Evolutionary conservation across 2,888 invertebrate genomes (phyloP), one percentile per base, ranked within the genome.

Genomic region (Cacoxenus indagator): DNA sequence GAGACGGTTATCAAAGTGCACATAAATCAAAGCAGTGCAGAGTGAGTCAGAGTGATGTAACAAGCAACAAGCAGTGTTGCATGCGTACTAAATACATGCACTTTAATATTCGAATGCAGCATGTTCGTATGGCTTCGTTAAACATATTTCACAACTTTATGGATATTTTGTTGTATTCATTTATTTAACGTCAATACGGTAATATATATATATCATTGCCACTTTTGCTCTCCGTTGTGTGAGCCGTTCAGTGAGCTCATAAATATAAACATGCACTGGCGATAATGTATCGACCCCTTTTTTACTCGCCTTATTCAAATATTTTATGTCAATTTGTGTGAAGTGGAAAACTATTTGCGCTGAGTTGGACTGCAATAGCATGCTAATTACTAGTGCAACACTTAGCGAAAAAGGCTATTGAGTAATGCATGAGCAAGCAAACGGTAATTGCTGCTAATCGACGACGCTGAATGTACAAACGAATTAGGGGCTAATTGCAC

Each of bases 381-480:
- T 80, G 78, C 78, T 78, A 78, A 78, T 78, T 78, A 78, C 78
- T 37, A 14, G 9, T 37, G 37, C 37, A 37, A 37, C 37, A 19
- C 11, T 51, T 22, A 43, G 67, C 69, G 14, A 73, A 71, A 70
- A 65, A 62, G 51, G 68, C 77, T 69, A 79, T 81, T 79, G 78
- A 77, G 78, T 70, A 80, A 81, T 81, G 80, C 76, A 55, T 65
- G 65, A 65, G 37, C 22, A 37, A 65, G 37, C 37, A 51, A 48
- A 29, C 69, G 74, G 75, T 82, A 80, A 80, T 80, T 80, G 82
- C 76, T 80, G 80, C 76, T 80, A 80, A 82, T 82, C 80, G 78
- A 51, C n/a, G 19, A 26, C 27, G 27, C 26, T 48, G 22, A 51
- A 51, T 51, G 51, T 22, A 11, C 2, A 54, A 54, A 54, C 54